Evolutionary conservation across 2,113 vertebrate species (phyloP), one percentile per base, ranked within the genome.

Genomic region (Morone chrysops): DNA sequence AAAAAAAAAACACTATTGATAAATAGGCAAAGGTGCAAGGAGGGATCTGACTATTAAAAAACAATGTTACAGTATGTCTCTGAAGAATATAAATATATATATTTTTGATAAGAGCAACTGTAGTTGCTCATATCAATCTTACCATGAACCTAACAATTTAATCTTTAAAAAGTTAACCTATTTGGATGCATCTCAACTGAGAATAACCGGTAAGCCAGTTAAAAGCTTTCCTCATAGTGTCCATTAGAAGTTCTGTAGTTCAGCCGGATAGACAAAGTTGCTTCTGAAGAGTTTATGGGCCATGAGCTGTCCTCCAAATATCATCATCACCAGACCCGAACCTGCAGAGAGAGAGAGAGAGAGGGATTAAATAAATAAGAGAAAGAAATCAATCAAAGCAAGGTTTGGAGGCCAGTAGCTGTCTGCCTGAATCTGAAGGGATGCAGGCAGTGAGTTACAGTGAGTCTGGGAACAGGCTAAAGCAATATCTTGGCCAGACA

Each of bases 261-360:
- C 95, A 69, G 87, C 83, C 0, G 96, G 96, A 87, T 96, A 96
- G 57, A 98, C 97, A 89, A 97, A 97, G 91, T 97, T 97, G 87
- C 94, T 95, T 91, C 96, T 96, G 93, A 96, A 98, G 79, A 98
- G 95, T 93, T 77, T 96, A 78, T 96, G 96, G 81, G 97, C 96
- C 92, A 97, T 92, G 59, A 96, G 93, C 90, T 99, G 96, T 87
- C 96, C 96, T 84, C 94, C 95, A 76, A 95, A 95, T 90, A 97
- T 96, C 97, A 99, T 97, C 94, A 96, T 95, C 91, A 96, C 94
- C 83, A 98, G 89, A 57, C 97, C 95, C 51, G 94, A 95, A 84
- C 96, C 97, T 98, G 87, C 61, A 88, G 85, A 90, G 18, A 90
- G 36, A 20, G 18, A 31, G 31, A 31, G 31, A 31, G 18, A 90